Percentiles rank a stretch among this genome's conserved stretches.
Conservation (phyloP, 1,140 invertebrate species). For the Homalodisca vitripennis region DNA sequence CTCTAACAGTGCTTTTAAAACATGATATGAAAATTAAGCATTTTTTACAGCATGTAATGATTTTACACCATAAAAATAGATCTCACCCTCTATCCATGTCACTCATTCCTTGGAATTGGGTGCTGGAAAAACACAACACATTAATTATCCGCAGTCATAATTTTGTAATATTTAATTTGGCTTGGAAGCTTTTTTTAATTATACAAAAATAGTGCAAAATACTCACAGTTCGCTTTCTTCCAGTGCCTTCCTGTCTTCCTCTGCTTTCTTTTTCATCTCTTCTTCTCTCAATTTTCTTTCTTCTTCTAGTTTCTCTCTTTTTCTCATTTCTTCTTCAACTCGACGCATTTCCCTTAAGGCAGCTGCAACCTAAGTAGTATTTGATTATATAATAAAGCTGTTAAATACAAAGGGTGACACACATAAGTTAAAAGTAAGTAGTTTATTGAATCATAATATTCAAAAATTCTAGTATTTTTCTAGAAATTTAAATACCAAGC, state of each 20-base stretch:
- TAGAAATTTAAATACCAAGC: too few relatives aligned
- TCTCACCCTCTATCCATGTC: conserved; percentile 56
- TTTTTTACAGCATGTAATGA: too few relatives aligned
- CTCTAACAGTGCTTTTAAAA: too few relatives aligned
- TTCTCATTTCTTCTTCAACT: conserved; percentile 89
- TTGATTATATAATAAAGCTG: too few relatives aligned
- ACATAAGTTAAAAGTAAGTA: too few relatives aligned
- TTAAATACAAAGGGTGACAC: too few relatives aligned
- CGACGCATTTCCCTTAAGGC: conserved; percentile 84
- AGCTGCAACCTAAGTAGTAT: conserved; percentile 65
- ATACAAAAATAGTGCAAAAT: neutral
- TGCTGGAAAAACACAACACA: conserved; percentile 31
- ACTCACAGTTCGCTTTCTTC: conserved; percentile 50
- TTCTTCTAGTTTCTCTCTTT: conserved; percentile 70
- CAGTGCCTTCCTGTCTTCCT: conserved; percentile 49
- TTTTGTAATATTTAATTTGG: neutral
- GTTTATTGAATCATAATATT: too few relatives aligned
- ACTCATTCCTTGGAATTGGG: conserved; percentile 54
- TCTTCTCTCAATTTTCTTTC: conserved; percentile 58
- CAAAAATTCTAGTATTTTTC: too few relatives aligned
- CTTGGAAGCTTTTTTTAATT: neutral
- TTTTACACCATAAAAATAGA: too few relatives aligned
- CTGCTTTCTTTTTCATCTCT: conserved; percentile 47
- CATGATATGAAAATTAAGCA: too few relatives aligned
- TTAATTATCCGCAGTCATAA: neutral